Percentiles rank a stretch among this genome's conserved stretches.
These are phyloP conservation scores for Umimayanthus kanabou DNA, from an alignment of 92 coral and sea anemone species.

Conservation along the genomic window DNA sequence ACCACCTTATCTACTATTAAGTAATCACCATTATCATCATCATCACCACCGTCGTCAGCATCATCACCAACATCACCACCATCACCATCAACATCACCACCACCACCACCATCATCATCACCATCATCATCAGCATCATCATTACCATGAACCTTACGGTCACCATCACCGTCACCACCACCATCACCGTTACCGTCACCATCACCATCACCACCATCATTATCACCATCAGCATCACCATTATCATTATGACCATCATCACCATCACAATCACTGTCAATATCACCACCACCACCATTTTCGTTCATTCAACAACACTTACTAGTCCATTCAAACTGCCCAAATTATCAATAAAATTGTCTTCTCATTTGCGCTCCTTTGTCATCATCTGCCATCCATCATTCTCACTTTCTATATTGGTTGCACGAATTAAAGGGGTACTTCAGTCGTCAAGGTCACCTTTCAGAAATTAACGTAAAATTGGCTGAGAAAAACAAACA, in stretches of 20 bases:
- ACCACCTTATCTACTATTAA: too few species aligned
- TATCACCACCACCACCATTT: neutral
- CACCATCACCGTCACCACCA: neutral
- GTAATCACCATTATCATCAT: too few species aligned
- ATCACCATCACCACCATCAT: neutral
- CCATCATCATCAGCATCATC: neutral
- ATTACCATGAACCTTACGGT: neutral
- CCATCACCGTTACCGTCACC: neutral
- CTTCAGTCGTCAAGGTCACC: too few species aligned
- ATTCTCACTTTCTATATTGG: neutral
- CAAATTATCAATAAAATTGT: too few species aligned
- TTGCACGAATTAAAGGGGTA: neutral
- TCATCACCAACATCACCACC: too few species aligned
- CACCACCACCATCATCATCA: neutral
- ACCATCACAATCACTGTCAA: neutral
- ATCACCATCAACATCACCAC: neutral
- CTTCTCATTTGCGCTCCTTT: neutral
- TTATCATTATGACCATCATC: too few species aligned
- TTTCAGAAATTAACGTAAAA: too few species aligned
- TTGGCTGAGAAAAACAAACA: too few species aligned
- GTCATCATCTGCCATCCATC: neutral
- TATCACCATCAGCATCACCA: neutral
- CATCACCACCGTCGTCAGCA: too few species aligned
- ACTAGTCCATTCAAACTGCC: neutral
- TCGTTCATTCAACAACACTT: neutral